Evolutionary conservation across 2,113 vertebrate genomes (phyloP).

Genomic region (Vireo altiloquus): DNA sequence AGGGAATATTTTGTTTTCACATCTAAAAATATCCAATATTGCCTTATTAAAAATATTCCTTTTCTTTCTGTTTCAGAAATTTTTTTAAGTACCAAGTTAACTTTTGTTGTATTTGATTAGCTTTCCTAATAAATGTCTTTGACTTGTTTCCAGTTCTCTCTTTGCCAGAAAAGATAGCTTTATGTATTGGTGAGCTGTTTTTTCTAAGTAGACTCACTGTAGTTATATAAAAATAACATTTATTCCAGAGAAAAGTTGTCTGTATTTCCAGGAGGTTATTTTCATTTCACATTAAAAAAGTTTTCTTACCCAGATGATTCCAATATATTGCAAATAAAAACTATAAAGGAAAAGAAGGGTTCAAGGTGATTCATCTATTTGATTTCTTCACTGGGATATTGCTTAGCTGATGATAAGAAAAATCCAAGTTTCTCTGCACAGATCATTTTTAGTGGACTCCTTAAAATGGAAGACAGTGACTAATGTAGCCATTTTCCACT

Average conservation of each 20-base stretch:
- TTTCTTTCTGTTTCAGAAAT: background rate
- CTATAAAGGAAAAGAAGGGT: background rate
- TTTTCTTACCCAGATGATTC: background rate
- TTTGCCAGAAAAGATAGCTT: background rate
- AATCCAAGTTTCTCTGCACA: background rate
- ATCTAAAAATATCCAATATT: background rate
- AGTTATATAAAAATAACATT: background rate
- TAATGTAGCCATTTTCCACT: background rate
- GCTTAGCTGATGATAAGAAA: background rate
- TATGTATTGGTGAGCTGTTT: background rate
- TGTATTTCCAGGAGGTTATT: conserved; percentile 22
- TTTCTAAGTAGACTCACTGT: background rate
- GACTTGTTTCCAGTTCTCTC: background rate
- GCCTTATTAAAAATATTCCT: background rate
- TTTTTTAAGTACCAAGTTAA: background rate
- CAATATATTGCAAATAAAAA: background rate
- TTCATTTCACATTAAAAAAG: background rate
- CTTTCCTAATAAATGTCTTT: background rate
- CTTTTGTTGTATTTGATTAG: background rate
- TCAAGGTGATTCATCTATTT: background rate
- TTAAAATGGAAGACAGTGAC: background rate
- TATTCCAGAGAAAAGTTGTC: background rate
- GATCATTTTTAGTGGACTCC: background rate
- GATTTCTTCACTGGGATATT: background rate
- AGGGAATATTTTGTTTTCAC: background rate